These are phyloP conservation scores for Pseudeuparius sepicola DNA, from an alignment of 2,888 invertebrate genomes.

Conservation along the genomic window DNA sequence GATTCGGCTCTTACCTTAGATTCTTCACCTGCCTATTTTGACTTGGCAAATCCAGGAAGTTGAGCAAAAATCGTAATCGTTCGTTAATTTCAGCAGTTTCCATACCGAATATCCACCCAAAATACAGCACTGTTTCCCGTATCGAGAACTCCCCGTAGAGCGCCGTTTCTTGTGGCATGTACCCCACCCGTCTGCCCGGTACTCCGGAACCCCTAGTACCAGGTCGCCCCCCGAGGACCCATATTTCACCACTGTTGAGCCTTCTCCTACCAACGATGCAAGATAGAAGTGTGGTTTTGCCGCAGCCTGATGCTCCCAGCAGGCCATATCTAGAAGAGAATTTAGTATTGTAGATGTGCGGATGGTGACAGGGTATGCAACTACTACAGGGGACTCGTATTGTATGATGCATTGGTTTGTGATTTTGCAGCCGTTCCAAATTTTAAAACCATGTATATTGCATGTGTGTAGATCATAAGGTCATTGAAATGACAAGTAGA, in stretches of 20 bases:
- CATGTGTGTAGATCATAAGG: too few species aligned
- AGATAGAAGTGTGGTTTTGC: conserved; percentile 89
- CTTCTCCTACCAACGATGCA: conserved; percentile 84
- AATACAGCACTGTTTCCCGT: conserved; percentile 91
- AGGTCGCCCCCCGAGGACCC: conserved; percentile 83
- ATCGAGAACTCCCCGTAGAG: conserved; percentile 89
- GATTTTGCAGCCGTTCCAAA: too few species aligned
- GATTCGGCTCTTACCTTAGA: conserved; percentile 45
- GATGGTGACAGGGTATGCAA: too few species aligned
- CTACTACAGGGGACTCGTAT: too few species aligned
- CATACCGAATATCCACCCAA: conserved; percentile 95
- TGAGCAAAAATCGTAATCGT: conserved; percentile 73
- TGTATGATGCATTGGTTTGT: too few species aligned
- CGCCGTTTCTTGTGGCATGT: conserved; percentile 93
- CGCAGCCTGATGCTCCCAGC: conserved; percentile 90
- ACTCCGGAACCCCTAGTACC: conserved; percentile 77
- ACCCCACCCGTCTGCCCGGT: conserved; percentile 90
- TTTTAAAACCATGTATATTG: too few species aligned
- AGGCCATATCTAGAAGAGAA: conserved; percentile 72
- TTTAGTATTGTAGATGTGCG: too few species aligned
- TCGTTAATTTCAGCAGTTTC: conserved; percentile 68
- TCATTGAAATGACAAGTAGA: too few species aligned
- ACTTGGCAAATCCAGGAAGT: conserved; percentile 84
- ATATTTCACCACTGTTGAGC: conserved; percentile 78
- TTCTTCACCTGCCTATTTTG: conserved; percentile 72